These are phyloP conservation scores for Remorina albescens DNA, from an alignment of 2,797 vertebrate genomes.

Conservation along the genomic window DNA sequence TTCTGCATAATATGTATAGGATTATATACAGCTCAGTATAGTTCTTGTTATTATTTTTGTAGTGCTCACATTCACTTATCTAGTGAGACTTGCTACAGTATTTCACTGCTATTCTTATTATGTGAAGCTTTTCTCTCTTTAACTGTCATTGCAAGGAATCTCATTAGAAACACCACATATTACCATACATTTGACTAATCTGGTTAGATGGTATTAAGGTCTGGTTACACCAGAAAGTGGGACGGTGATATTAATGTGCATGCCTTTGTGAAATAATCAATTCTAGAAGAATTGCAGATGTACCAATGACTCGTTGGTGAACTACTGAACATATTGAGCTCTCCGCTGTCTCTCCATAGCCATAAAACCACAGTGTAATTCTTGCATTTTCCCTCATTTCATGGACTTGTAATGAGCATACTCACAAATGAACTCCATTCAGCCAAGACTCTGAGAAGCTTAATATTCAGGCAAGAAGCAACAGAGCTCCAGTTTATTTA, in stretches of 20 bases:
- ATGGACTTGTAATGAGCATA: background rate
- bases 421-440: background rate
- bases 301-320: background rate
- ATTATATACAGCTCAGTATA: background rate
- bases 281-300: background rate
- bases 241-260: background rate
- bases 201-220: background rate
- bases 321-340: background rate
- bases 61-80: background rate
- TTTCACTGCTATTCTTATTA: background rate
- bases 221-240: background rate
- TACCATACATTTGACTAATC: background rate
- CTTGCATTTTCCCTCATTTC: background rate
- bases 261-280: background rate
- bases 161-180: background rate
- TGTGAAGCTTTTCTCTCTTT: background rate
- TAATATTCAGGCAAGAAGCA: background rate
- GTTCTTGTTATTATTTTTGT: background rate
- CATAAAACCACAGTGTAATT: background rate
- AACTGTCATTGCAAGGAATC: background rate
- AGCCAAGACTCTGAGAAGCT: background rate
- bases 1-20: background rate
- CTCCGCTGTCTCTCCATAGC: background rate
- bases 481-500: slow-evolving; percentile 3
- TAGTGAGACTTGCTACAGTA: background rate